Evolutionary conservation across 2,797 vertebrate genomes (phyloP), one percentile per base, ranked within the genome.

Genomic region (Enteromius unitaeniatus): DNA sequence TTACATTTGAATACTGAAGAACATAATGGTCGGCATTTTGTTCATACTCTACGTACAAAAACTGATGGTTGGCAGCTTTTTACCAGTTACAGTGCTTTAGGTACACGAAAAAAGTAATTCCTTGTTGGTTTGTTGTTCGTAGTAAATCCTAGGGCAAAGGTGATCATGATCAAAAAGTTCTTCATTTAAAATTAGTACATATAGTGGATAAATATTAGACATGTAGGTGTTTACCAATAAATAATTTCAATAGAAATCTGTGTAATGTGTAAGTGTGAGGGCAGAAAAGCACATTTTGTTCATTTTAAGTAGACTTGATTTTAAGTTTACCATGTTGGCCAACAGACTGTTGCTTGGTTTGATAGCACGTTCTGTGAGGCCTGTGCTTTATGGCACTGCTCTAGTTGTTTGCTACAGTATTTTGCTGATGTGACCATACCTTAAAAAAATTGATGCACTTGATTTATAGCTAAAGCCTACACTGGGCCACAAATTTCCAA

Each of bases 381-480:
- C 11, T 6, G 60, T 62, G 26, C 60, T 28, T 62, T 62, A 62
- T 28, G 5, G 14, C 23, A 0, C 58, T 28, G 14, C 13, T 5
- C 58, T 14, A 62, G 26, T 28, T 62, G 23, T 28, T 28, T 28
- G 4, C 23, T 28, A 9, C 53, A 23, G 4, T 23, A 58, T 23
- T 23, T 58, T 11, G 5, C 26, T 28, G 26, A 62, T 62, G 26
- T 28, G 60, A 64, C 26, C 26, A 2, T 64, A 31, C 60, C 60
- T 64, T 76, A 76, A 58, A 26, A 31, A 37, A 76, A n/a, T 3
- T 2, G 1, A 76, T n/a, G 19, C 3, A 3, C 15, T 58, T 42
- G 53, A 58, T 76, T 58, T 58, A 76, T 40, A 26, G 53, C 34
- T 51, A 58, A 67, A 58, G 73, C 49, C 73, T 58, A 58, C 51